Conservation (phyloP, 2,113 vertebrate genomes). For the Paraplagusia blochii region DNA sequence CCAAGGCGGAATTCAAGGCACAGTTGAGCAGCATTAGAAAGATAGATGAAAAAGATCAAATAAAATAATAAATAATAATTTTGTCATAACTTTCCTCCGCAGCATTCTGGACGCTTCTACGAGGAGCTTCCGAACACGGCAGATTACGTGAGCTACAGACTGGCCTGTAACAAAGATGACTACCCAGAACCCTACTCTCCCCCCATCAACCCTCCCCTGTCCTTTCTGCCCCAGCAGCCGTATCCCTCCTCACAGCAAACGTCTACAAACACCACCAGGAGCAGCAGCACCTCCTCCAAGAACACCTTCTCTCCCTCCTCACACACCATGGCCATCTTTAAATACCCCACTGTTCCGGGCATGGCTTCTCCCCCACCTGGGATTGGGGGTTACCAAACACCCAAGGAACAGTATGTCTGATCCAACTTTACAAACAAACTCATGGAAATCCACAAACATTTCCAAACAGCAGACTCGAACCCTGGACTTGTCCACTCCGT, state of each 20-base stretch:
- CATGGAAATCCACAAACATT: conserved; percentile 13
- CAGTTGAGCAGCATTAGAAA: no score
- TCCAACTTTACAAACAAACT: neutral
- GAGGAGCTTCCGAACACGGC: conserved; percentile 80
- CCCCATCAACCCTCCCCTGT: conserved; percentile 72
- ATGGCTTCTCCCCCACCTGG: conserved; percentile 74
- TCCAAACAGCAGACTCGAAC: conserved; percentile 11
- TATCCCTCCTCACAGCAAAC: conserved; percentile 63
- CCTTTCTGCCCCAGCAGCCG: conserved; percentile 79
- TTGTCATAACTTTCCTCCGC: conserved; percentile 31
- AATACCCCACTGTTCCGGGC: conserved; percentile 76
- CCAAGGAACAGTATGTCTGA: conserved; percentile 88
- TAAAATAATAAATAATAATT: no score
- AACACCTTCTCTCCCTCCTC: conserved; percentile 70
- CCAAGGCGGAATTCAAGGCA: no score
- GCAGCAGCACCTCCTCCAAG: conserved; percentile 61
- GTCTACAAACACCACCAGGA: conserved; percentile 29
- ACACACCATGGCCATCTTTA: conserved; percentile 76
- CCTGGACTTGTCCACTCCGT: conserved; percentile 1
- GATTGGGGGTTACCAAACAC: conserved; percentile 77
- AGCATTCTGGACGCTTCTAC: conserved; percentile 79
- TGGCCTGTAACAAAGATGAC: conserved; percentile 80
- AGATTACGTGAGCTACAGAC: conserved; percentile 82
- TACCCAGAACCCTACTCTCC: conserved; percentile 78
- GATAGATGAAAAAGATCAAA: no score